Conservation (phyloP, 2,888 invertebrate genomes). For the Ochropleura leucogaster region DNA sequence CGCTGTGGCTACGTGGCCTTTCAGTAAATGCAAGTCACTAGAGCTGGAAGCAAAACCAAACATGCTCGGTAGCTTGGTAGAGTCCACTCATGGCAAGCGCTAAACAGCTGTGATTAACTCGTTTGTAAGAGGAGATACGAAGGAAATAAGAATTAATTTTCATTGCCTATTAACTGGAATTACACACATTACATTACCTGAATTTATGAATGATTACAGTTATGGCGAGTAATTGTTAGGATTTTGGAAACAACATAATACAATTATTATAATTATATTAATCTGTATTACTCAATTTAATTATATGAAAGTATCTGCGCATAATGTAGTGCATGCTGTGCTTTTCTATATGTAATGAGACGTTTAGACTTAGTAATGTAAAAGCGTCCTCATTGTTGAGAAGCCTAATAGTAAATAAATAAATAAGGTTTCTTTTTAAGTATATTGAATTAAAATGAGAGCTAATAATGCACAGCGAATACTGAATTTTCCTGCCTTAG, state of each 20-base stretch:
- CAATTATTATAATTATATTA: neutral
- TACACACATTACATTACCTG: too few species aligned
- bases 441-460: too few species aligned
- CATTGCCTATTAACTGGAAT: neutral
- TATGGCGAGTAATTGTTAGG: neutral
- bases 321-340: too few species aligned
- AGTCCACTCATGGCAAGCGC: neutral
- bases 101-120: neutral
- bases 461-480: too few species aligned
- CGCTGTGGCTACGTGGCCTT: neutral
- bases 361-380: too few species aligned
- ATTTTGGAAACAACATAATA: neutral
- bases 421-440: too few species aligned
- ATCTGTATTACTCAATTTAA: neutral
- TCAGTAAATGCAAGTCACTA: neutral
- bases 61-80: neutral
- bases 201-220: neutral
- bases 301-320: too few species aligned
- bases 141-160: neutral
- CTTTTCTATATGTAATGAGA: too few species aligned
- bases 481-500: too few species aligned
- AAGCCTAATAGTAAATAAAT: too few species aligned
- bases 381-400: too few species aligned
- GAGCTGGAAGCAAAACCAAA: conserved; percentile 16
- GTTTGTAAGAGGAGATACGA: neutral